phyloP scores from a whole-genome alignment of 2,113 vertebrate species.

The Pluvialis apricaria region DNA sequence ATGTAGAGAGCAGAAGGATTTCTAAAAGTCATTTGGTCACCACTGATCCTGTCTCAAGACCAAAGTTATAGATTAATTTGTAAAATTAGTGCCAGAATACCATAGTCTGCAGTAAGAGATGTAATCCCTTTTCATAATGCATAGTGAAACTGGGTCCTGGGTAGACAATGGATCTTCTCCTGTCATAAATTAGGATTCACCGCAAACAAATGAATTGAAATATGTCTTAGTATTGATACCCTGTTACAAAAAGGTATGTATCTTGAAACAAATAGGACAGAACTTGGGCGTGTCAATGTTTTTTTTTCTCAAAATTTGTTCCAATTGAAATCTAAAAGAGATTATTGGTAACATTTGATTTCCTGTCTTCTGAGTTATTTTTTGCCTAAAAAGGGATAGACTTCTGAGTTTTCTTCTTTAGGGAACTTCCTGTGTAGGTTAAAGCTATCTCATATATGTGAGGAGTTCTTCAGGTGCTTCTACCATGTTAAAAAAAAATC shows the following conservation, averaged over 20 bases:
- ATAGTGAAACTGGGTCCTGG: neutral
- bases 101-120: neutral
- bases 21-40: neutral
- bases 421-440: neutral
- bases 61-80: neutral
- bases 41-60: neutral
- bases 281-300: neutral
- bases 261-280: neutral
- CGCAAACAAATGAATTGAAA: neutral
- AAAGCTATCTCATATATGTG: neutral
- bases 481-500: neutral
- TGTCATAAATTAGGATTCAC: neutral
- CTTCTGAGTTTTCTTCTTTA: neutral
- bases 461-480: neutral
- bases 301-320: neutral
- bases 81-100: neutral
- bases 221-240: neutral
- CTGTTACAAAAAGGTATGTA: neutral
- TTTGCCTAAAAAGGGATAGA: neutral
- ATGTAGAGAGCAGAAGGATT: neutral
- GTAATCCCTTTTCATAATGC: neutral
- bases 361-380: neutral
- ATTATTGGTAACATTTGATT: neutral
- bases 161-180: neutral
- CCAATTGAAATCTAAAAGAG: neutral